phyloP scores from a whole-genome alignment of 2,888 invertebrate genomes.

The Macrostomum cliftonense region DNA sequence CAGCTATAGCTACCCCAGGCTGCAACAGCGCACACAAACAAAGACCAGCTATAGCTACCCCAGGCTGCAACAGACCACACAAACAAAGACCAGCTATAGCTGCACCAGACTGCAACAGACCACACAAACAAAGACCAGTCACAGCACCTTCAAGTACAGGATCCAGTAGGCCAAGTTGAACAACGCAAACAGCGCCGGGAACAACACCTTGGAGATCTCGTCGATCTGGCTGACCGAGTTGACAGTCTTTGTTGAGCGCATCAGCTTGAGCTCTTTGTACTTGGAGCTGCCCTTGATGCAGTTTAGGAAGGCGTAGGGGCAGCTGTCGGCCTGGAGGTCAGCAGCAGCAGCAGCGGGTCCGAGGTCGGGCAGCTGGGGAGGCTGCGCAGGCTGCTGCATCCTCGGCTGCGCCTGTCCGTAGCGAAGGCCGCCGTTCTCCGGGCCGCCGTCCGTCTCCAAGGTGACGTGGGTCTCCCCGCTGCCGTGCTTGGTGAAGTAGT shows the following conservation, averaged over 20 bases:
- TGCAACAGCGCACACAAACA: constrained; percentile 1
- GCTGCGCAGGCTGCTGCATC: too few species aligned
- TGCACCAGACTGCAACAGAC: constrained; percentile 40
- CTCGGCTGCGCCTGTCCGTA: background rate
- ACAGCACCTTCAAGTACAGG: constrained; percentile 13
- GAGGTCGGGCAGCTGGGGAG: too few species aligned
- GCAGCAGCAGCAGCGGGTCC: too few species aligned
- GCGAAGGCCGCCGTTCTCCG: background rate
- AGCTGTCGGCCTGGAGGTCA: constrained; percentile 6
- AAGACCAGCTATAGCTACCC: constrained; percentile 53
- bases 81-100: constrained; percentile 65
- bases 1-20: constrained; percentile 51
- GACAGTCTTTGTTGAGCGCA: constrained; percentile 21
- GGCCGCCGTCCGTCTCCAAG: background rate
- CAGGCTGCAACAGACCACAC: constrained; percentile 62
- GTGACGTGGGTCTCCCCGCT: constrained; percentile 45
- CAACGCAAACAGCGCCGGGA: constrained; percentile 62
- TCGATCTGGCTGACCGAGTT: constrained; percentile 66
- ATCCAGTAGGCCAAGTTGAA: constrained; percentile 72
- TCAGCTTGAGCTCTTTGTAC: constrained; percentile 6
- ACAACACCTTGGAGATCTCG: constrained; percentile 55
- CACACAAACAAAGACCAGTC: too few species aligned
- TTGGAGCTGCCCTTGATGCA: constrained; percentile 13
- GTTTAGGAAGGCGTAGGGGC: constrained; percentile 11
- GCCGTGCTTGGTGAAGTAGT: constrained; percentile 70